A percentile compares a stretch with the other conserved stretches of the same genome.
Evolutionary conservation across 1,140 invertebrate genomes (phyloP).

Genomic region (Drosophila tristis): DNA sequence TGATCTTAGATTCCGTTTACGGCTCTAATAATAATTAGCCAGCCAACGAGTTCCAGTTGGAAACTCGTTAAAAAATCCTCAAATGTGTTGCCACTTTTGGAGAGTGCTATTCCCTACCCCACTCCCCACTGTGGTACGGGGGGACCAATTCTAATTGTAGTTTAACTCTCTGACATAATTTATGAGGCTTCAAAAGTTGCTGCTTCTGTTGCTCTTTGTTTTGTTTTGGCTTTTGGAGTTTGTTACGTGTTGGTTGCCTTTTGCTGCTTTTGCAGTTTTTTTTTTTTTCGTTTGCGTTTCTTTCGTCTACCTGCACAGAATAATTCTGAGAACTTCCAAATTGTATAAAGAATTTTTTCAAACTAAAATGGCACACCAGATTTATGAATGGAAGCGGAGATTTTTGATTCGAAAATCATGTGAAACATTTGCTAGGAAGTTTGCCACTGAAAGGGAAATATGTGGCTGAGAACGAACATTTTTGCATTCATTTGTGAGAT

Average conservation of each 20-base stretch:
- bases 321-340: slow-evolving; percentile 69
- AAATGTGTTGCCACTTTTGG: slow-evolving; percentile 17
- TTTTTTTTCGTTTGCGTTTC: neutral
- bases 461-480: no score
- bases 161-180: slow-evolving; percentile 76
- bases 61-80: slow-evolving; percentile 54
- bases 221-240: slow-evolving; percentile 8
- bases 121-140: slow-evolving; percentile 3
- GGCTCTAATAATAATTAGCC: slow-evolving; percentile 68
- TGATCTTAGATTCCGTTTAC: slow-evolving; percentile 56
- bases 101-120: neutral
- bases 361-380: slow-evolving; percentile 33
- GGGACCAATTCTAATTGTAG: slow-evolving; percentile 65
- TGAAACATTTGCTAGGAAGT: slow-evolving; percentile 26
- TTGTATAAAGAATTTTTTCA: slow-evolving; percentile 52
- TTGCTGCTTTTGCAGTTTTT: neutral
- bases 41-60: slow-evolving; percentile 41
- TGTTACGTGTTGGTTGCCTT: neutral
- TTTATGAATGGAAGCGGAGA: slow-evolving; percentile 46
- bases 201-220: slow-evolving; percentile 23
- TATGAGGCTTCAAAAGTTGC: slow-evolving; percentile 51
- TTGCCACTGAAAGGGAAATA: neutral
- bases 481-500: no score
- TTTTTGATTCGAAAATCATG: slow-evolving; percentile 32
- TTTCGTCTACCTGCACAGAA: slow-evolving; percentile 50